Conservation (phyloP, 2,113 vertebrate species). For the Noctilio leporinus region DNA sequence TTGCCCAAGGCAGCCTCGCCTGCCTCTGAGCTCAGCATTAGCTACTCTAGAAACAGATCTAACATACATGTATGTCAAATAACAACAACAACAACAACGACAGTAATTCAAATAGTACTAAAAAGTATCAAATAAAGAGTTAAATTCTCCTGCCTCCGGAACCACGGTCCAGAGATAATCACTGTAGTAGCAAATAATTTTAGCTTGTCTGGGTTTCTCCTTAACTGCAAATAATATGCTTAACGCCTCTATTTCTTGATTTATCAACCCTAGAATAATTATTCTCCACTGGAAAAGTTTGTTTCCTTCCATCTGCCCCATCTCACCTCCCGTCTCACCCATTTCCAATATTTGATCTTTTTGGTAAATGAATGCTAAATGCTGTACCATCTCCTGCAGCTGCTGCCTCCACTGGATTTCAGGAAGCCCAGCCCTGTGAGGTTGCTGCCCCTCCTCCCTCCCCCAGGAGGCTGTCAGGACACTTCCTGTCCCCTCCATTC, state of each 20-base stretch:
- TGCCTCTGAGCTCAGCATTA: not conserved
- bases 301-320: not conserved
- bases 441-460: not conserved
- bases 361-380: not conserved
- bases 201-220: not conserved
- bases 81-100: not conserved
- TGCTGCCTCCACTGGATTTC: not conserved
- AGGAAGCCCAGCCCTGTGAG: constrained; percentile 33
- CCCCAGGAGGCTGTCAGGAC: not conserved
- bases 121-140: not conserved
- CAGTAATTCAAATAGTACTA: not conserved
- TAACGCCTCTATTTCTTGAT: not conserved
- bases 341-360: not conserved
- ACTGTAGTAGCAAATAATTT: not conserved
- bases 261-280: not conserved
- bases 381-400: not conserved
- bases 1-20: not conserved
- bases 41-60: not conserved
- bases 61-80: not conserved
- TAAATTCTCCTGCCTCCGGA: not conserved
- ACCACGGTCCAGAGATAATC: not conserved
- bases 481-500: constrained; percentile 39
- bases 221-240: not conserved
- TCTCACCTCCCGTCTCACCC: not conserved
- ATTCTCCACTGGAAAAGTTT: not conserved